These are phyloP conservation scores for Chelon labrosus DNA, from an alignment of 2,797 vertebrate genomes.

Conservation along the genomic window DNA sequence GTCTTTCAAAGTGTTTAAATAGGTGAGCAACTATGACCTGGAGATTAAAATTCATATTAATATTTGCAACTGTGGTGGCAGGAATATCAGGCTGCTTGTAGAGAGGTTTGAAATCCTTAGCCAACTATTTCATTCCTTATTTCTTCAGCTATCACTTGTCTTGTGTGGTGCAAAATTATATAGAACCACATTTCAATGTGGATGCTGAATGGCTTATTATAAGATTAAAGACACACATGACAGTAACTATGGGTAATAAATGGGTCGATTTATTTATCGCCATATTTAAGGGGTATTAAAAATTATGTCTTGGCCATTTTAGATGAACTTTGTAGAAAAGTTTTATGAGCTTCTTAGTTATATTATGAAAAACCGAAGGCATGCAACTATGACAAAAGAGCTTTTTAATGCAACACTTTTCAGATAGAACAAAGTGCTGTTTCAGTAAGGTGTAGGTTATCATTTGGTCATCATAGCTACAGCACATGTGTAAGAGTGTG, in stretches of 20 bases:
- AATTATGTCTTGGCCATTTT: background rate
- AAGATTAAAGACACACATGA: background rate
- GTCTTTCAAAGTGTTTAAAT: background rate
- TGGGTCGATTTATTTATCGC: background rate
- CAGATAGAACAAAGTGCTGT: background rate
- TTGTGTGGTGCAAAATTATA: background rate
- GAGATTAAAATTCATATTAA: background rate
- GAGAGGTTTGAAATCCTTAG: background rate
- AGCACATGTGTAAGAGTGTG: slow-evolving; percentile 6
- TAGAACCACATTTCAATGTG: no score
- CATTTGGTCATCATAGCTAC: background rate
- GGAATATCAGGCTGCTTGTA: background rate
- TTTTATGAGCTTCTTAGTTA: background rate
- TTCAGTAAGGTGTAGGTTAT: slow-evolving; percentile 3
- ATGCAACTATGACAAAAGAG: background rate
- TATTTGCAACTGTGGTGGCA: background rate
- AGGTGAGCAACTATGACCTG: background rate
- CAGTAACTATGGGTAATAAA: background rate
- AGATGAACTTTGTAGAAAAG: background rate
- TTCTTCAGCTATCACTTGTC: background rate
- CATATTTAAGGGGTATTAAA: background rate
- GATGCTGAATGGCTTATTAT: background rate
- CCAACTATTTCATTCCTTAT: background rate
- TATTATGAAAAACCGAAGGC: background rate
- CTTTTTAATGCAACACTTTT: background rate